These are phyloP conservation scores for Leucoraja erinaceus DNA, from an alignment of 2,113 vertebrate genomes.

Conservation along the genomic window DNA sequence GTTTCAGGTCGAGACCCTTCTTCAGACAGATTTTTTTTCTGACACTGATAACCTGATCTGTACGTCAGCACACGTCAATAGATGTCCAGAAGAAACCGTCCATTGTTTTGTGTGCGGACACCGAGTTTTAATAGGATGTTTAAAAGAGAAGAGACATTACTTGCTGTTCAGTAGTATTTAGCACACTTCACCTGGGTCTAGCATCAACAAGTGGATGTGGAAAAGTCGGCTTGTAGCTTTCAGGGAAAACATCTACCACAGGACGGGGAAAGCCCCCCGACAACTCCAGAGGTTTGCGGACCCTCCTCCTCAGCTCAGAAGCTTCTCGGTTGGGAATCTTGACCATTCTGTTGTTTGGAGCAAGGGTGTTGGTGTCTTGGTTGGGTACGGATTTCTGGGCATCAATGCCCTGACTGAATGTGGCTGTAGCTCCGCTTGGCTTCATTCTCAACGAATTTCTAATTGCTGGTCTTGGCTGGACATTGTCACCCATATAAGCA, in stretches of 20 bases:
- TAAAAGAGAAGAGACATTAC: not conserved
- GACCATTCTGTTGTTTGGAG: not conserved
- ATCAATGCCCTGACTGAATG: not conserved
- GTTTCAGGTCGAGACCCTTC: too few species aligned
- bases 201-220: not conserved
- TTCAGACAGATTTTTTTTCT: not conserved
- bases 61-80: not conserved
- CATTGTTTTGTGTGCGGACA: not conserved
- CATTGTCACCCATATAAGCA: not conserved
- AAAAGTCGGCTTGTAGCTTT: not conserved
- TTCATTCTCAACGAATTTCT: not conserved
- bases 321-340: constrained; percentile 19
- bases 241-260: not conserved
- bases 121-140: not conserved
- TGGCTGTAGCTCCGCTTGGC: not conserved
- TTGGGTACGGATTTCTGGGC: not conserved
- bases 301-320: not conserved
- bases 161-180: not conserved
- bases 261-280: not conserved
- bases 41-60: not conserved
- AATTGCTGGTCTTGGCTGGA: constrained; percentile 25
- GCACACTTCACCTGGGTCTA: constrained; percentile 13
- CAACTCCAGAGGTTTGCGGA: constrained; percentile 10
- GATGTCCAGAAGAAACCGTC: not conserved
- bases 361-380: not conserved